phyloP scores from a whole-genome alignment of 2,797 vertebrate genomes.

The Bucorvus abyssinicus region DNA sequence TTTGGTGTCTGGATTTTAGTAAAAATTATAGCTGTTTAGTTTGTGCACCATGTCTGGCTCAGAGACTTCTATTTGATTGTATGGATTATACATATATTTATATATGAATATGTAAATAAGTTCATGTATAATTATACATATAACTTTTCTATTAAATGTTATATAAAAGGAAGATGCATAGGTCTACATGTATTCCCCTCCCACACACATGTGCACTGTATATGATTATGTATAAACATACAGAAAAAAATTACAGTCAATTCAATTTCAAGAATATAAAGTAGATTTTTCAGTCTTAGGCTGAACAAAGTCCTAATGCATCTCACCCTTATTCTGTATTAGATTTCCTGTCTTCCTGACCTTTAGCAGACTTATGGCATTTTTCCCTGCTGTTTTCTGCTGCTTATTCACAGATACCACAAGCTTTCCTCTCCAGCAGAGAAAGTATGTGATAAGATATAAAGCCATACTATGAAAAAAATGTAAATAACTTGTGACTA shows the following conservation, averaged over 20 bases:
- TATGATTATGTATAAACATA: background rate
- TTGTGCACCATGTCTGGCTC: background rate
- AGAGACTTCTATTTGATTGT: rapidly evolving
- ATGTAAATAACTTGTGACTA: background rate
- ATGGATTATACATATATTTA: background rate
- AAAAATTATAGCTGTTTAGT: background rate
- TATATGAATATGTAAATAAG: background rate
- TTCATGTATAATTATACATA: background rate
- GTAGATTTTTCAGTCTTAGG: background rate
- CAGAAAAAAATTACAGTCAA: background rate
- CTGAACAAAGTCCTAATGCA: background rate
- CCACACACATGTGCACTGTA: background rate
- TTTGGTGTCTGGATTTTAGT: background rate
- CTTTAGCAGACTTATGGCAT: background rate
- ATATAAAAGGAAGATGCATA: background rate
- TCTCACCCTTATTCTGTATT: background rate
- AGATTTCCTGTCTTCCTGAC: background rate
- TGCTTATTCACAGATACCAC: background rate
- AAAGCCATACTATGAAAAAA: background rate
- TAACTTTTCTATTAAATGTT: background rate
- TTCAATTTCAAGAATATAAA: background rate
- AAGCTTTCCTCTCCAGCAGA: background rate
- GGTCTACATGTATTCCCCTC: background rate
- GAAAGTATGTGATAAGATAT: background rate
- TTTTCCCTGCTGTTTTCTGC: background rate